These are phyloP conservation scores for Brachyhypopomus gauderio DNA, from an alignment of 2,113 vertebrate species.

Conservation along the genomic window DNA sequence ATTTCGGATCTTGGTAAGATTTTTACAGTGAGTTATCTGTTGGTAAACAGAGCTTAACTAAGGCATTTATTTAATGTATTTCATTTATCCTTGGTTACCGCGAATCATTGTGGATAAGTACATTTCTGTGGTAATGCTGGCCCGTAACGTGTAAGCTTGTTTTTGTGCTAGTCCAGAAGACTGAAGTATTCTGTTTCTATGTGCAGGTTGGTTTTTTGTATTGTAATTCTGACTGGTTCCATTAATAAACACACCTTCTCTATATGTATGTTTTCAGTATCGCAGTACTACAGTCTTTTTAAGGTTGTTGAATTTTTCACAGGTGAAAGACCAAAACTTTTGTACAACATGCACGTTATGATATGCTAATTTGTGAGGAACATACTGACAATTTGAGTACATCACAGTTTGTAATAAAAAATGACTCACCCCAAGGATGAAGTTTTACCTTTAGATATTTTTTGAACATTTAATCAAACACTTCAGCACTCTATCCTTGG, in stretches of 20 bases:
- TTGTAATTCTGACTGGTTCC: too few species aligned
- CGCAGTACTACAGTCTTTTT: slow-evolving; percentile 46
- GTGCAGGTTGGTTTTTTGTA: slow-evolving; percentile 29
- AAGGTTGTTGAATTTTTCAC: slow-evolving; percentile 43
- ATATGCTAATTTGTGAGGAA: slow-evolving; percentile 43
- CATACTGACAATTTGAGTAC: slow-evolving; percentile 34
- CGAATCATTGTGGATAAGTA: slow-evolving; percentile 15
- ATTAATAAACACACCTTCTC: slow-evolving; percentile 31
- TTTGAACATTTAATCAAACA: slow-evolving; percentile 62
- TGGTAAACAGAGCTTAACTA: slow-evolving; percentile 2
- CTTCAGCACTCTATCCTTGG: slow-evolving; percentile 73
- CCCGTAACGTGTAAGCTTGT: slow-evolving; percentile 23
- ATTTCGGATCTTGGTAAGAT: slow-evolving; percentile 28
- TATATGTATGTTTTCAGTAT: slow-evolving; percentile 33
- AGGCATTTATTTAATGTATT: slow-evolving; percentile 24
- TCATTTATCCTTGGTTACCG: slow-evolving; percentile 10
- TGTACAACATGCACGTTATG: slow-evolving; percentile 38
- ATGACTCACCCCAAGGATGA: neutral
- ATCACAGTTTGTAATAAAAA: slow-evolving; percentile 36
- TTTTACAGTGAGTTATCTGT: slow-evolving; percentile 24
- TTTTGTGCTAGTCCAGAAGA: slow-evolving; percentile 41
- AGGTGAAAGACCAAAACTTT: slow-evolving; percentile 47
- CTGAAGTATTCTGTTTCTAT: slow-evolving; percentile 44
- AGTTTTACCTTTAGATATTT: slow-evolving; percentile 5
- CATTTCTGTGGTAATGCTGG: slow-evolving; percentile 26